These are phyloP conservation scores for Lymantria dispar DNA, from an alignment of 2,888 invertebrate genomes.

Conservation along the genomic window DNA sequence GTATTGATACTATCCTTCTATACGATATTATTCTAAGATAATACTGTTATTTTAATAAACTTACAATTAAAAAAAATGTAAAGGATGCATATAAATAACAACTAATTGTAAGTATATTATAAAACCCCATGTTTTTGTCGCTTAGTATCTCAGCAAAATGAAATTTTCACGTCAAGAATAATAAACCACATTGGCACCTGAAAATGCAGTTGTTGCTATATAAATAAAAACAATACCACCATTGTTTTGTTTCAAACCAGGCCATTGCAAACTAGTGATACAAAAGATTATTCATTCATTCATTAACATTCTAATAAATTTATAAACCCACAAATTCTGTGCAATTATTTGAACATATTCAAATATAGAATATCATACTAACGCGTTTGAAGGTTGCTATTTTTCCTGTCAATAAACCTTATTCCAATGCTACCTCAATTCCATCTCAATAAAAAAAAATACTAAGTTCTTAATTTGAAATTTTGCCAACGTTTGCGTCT, in stretches of 20 bases:
- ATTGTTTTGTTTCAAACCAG: slow-evolving; percentile 12
- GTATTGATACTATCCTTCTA: too few species aligned
- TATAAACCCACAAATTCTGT: neutral
- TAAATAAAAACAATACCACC: slow-evolving; percentile 9
- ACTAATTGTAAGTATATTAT: too few species aligned
- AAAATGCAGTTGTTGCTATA: neutral
- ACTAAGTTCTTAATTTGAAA: slow-evolving; percentile 39
- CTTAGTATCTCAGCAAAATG: neutral
- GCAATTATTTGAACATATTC: neutral
- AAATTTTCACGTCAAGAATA: neutral
- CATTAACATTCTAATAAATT: slow-evolving; percentile 2
- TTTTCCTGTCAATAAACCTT: slow-evolving; percentile 10
- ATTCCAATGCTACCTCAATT: slow-evolving; percentile 8
- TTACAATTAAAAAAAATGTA: too few species aligned
- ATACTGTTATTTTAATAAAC: too few species aligned
- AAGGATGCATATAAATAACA: too few species aligned
- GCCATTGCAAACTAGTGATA: slow-evolving; percentile 8
- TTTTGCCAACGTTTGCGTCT: slow-evolving; percentile 37
- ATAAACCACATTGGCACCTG: neutral
- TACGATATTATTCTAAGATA: too few species aligned
- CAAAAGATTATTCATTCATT: slow-evolving; percentile 3
- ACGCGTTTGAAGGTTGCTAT: neutral
- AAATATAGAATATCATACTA: neutral
- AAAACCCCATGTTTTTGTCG: too few species aligned
- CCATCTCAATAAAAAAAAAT: slow-evolving; percentile 15